Evolutionary conservation across 2,888 invertebrate genomes (phyloP).

Genomic region (Cryptocephalus primarius): DNA sequence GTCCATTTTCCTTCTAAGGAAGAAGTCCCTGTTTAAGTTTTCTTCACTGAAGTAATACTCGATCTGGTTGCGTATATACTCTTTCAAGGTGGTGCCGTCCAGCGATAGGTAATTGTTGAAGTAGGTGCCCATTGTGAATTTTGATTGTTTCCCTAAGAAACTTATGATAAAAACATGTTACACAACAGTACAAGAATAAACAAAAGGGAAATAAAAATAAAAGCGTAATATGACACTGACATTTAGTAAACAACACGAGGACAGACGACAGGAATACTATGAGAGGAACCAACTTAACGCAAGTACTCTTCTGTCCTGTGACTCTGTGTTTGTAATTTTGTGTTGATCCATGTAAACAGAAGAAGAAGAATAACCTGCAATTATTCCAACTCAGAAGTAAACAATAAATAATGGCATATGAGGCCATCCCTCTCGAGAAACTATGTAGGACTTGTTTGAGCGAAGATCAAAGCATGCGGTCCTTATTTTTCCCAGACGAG

Average conservation of each 20-base stretch:
- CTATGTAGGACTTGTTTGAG: constrained; percentile 35
- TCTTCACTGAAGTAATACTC: constrained; percentile 99
- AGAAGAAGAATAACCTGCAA: too few species aligned
- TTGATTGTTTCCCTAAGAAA: too few species aligned
- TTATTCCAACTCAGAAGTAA: too few species aligned
- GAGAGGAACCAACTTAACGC: neutral
- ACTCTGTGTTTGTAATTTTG: neutral
- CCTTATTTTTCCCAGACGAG: constrained; percentile 29
- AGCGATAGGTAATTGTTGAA: constrained; percentile 35
- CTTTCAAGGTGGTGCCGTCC: constrained; percentile 54
- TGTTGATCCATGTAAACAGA: neutral
- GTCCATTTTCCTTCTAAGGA: constrained; percentile 94
- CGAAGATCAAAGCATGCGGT: constrained; percentile 28
- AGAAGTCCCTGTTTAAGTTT: constrained; percentile 91
- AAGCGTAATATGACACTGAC: too few species aligned
- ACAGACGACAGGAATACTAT: too few species aligned
- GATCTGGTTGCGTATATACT: constrained; percentile 80
- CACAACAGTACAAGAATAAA: too few species aligned
- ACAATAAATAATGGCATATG: constrained; percentile 18
- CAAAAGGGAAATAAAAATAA: too few species aligned
- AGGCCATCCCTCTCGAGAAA: constrained; percentile 27
- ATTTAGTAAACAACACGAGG: too few species aligned
- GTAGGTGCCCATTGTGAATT: constrained; percentile 42
- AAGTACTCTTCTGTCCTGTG: neutral
- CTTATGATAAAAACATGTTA: too few species aligned